Base-by-base conservation (phyloP, 2,888 invertebrate genomes). In the Ptilodon capucinus region DNA sequence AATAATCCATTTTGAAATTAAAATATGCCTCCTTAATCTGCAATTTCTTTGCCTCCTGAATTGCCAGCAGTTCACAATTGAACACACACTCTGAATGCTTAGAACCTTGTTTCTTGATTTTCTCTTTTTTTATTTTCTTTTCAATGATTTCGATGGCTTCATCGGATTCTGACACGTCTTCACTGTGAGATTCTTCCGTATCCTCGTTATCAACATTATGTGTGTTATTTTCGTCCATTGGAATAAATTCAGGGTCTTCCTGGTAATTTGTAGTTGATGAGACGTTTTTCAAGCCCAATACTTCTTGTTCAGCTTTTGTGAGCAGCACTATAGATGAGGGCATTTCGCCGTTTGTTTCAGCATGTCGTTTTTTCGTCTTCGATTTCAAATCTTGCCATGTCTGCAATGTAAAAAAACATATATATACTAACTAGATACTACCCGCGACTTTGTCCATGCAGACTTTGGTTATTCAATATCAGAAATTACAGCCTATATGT, bases 341-440 rank as follows among this genome's bases (percentile, higher is more conserved):
- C 2, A 80, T 42, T 18, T 77, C 76, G 25, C 78, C 80, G 44
- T 78, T 76, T 13, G 65, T 66, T 49, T 60, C 56, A 7, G 66
- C 68, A 46, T 80, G 76, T 1, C 71, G 70, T 51, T 81, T 85
- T 44, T 86, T 89, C 2, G 76, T 73, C 58, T 88, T 86, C 1
- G 80, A 81, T 28, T 78, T 75, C 23, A 89, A 68, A 62, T 90
- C 90, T 66, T 89, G 89, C 88, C 89, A 90, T 42, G 88, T 86
- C 90, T 90, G 77, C 48, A 83, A 65, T 40, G 0, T 40, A n/a
- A 43, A 44, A 36, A 17, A n/a, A n/a, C n/a, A n/a, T n/a, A n/a
- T n/a, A n/a, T n/a, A n/a, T n/a, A n/a, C n/a, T n/a, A n/a, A n/a
- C n/a, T n/a, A n/a, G n/a, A n/a, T n/a, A n/a, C n/a, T n/a, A n/a